Conservation (phyloP, 2,113 vertebrate species). For the Odontophorus gujanensis region DNA sequence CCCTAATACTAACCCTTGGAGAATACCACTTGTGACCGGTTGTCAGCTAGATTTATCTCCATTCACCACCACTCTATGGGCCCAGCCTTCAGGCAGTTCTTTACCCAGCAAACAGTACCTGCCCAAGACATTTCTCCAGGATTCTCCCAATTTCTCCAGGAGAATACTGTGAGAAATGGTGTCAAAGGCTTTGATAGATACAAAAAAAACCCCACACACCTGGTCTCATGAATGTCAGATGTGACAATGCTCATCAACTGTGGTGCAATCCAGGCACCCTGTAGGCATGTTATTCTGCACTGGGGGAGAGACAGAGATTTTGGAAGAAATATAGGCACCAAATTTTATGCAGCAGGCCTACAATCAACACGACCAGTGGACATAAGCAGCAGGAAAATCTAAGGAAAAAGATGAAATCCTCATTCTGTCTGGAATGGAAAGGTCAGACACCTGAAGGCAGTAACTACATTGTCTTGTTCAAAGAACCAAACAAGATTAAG, state of each 20-base stretch:
- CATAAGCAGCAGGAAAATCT: neutral
- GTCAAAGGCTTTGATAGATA: too few species aligned
- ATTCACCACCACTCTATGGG: too few species aligned
- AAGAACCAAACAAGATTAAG: neutral
- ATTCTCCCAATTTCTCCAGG: too few species aligned
- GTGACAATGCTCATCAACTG: neutral
- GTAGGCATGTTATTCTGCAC: neutral
- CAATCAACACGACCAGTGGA: neutral
- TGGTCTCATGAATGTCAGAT: neutral
- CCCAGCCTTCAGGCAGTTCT: too few species aligned
- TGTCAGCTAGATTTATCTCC: too few species aligned
- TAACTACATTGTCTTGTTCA: neutral
- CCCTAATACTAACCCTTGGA: too few species aligned
- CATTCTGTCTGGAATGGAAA: neutral
- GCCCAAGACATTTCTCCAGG: too few species aligned
- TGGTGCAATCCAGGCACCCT: neutral
- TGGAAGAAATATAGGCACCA: neutral
- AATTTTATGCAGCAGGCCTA: neutral
- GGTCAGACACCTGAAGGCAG: accelerated
- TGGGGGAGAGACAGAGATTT: neutral
- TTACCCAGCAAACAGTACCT: too few species aligned
- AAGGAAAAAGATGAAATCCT: neutral
- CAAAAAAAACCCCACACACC: neutral
- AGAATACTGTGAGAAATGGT: too few species aligned
- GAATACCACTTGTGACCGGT: too few species aligned